Conservation (phyloP, 2,888 invertebrate species). For the Coleophora deauratella region DNA sequence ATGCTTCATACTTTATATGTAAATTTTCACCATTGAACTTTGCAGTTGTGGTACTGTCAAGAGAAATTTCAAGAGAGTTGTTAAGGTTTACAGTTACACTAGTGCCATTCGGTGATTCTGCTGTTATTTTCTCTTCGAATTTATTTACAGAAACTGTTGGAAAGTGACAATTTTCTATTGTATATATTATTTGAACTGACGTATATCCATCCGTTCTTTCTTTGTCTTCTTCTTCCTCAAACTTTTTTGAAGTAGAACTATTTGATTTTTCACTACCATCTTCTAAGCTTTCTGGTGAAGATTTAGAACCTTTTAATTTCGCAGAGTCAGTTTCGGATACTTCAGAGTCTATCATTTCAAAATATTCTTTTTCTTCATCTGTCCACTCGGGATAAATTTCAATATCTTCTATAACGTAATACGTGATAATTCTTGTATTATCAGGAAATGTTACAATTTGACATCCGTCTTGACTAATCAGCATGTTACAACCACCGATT, state of each 20-base stretch:
- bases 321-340: conserved; percentile 23
- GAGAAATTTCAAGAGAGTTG: conserved; percentile 40
- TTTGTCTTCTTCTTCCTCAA: conserved; percentile 27
- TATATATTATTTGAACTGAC: conserved; percentile 42
- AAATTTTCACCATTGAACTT: conserved; percentile 46
- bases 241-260: conserved; percentile 27
- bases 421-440: conserved; percentile 51
- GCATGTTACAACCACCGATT: conserved; percentile 52
- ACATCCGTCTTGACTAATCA: conserved; percentile 56
- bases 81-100: conserved; percentile 31
- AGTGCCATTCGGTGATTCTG: conserved; percentile 51
- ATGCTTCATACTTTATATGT: conserved; percentile 43
- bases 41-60: conserved; percentile 44
- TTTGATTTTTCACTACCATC: conserved; percentile 19
- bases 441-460: conserved; percentile 52
- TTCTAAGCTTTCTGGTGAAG: conserved; percentile 35
- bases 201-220: conserved; percentile 46
- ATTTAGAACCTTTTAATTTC: conserved; percentile 33
- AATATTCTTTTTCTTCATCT: conserved; percentile 42
- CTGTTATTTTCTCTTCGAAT: conserved; percentile 33
- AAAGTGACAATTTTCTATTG: conserved; percentile 67
- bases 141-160: conserved; percentile 64
- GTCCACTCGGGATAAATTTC: conserved; percentile 61
- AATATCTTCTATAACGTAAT: conserved; percentile 40
- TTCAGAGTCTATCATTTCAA: conserved; percentile 31